Percentiles rank a stretch among this genome's conserved stretches.
These are phyloP conservation scores for Corythornis madagascariensis DNA, from an alignment of 2,113 vertebrate species.

Conservation along the genomic window DNA sequence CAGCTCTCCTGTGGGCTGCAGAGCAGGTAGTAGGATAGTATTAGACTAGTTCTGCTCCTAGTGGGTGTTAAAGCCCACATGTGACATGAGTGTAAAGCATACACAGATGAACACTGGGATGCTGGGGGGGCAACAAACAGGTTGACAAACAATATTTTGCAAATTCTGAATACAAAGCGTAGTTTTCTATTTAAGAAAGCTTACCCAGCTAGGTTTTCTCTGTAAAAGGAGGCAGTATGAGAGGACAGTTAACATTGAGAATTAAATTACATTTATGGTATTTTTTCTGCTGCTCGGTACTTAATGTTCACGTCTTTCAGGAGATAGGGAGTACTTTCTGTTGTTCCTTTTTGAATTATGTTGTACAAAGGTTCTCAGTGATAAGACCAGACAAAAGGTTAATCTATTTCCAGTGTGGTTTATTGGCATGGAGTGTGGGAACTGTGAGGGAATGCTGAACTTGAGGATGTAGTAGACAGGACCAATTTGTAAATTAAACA, in stretches of 20 bases:
- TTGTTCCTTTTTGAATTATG: background rate
- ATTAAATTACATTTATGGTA: background rate
- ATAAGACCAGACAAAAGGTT: constrained; percentile 69
- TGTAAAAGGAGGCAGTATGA: background rate
- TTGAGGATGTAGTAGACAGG: background rate
- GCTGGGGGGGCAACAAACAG: background rate
- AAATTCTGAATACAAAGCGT: background rate
- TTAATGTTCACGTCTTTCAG: background rate
- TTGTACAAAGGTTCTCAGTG: constrained; percentile 36
- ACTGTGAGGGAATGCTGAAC: background rate
- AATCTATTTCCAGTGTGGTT: constrained; percentile 64
- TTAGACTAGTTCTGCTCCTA: background rate
- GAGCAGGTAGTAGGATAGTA: background rate
- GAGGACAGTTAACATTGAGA: background rate
- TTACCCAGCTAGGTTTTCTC: background rate
- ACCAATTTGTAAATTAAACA: background rate
- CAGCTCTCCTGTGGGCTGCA: background rate
- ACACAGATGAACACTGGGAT: background rate
- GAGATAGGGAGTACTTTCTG: background rate
- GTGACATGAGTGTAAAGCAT: background rate
- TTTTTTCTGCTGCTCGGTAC: background rate
- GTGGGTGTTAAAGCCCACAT: background rate
- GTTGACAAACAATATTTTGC: background rate
- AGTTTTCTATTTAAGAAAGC: background rate
- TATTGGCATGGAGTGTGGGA: constrained; percentile 60